These are phyloP conservation scores for Ceratosolen fusciceps DNA, from an alignment of 1,140 invertebrate species.

Conservation along the genomic window DNA sequence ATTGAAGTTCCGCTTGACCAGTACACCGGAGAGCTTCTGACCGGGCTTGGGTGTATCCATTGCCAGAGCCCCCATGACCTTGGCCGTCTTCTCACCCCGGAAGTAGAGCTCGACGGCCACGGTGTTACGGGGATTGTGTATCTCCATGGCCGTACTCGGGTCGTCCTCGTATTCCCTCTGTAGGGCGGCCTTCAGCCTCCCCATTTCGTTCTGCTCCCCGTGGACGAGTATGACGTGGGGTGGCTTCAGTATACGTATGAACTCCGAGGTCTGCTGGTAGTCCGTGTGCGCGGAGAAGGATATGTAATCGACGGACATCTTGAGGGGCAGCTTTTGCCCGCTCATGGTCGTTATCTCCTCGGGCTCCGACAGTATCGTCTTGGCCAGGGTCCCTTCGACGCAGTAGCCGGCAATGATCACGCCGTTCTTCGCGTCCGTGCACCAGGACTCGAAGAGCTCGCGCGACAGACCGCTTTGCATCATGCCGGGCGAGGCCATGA, in stretches of 20 bases:
- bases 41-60: slow-evolving; percentile 85
- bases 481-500: slow-evolving; percentile 99
- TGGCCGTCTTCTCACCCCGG: slow-evolving; percentile 97
- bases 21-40: slow-evolving; percentile 88
- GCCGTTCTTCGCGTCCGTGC: slow-evolving; percentile 97
- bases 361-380: slow-evolving; percentile 97
- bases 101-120: slow-evolving; percentile 94
- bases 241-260: slow-evolving; percentile 93
- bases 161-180: slow-evolving; percentile 95
- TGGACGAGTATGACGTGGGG: slow-evolving; percentile 98
- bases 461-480: slow-evolving; percentile 98
- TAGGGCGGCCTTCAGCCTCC: slow-evolving; percentile 92
- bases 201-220: slow-evolving; percentile 99
- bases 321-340: slow-evolving; percentile 95
- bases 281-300: slow-evolving; percentile 99
- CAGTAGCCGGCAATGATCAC: slow-evolving; percentile 99
- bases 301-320: slow-evolving; percentile 99
- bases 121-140: slow-evolving; percentile 97
- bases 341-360: slow-evolving; percentile 96
- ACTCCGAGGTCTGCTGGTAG: slow-evolving; percentile 98
- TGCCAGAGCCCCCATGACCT: slow-evolving; percentile 95
- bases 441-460: slow-evolving; percentile 99
- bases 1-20: slow-evolving; percentile 98
- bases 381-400: slow-evolving; percentile 98
- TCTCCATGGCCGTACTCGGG: slow-evolving; percentile 86